These are phyloP conservation scores for Andinoacara biseriatus DNA, from an alignment of 2,113 vertebrate genomes.

Conservation along the genomic window DNA sequence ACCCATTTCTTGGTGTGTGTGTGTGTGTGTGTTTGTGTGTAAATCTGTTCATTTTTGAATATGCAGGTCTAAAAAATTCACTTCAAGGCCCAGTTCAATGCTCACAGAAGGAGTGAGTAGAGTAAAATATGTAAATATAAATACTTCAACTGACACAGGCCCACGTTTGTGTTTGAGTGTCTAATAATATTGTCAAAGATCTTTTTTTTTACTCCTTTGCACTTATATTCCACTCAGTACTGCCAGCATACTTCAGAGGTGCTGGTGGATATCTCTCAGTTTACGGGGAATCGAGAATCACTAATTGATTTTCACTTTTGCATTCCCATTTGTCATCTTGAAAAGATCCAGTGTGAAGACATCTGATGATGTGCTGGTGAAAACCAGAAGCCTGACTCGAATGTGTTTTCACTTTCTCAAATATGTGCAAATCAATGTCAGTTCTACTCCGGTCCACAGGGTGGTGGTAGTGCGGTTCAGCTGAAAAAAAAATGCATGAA, in stretches of 20 bases:
- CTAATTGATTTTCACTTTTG: no score
- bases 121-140: constrained; percentile 25
- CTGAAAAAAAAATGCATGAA: neutral
- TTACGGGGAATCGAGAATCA: no score
- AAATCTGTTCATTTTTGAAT: constrained; percentile 45
- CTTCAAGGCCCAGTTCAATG: constrained; percentile 34
- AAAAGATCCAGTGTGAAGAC: no score
- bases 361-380: no score
- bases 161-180: neutral
- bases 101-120: neutral
- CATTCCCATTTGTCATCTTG: no score
- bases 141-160: neutral
- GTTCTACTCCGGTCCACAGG: neutral
- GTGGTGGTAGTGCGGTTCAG: neutral
- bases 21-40: constrained; percentile 15
- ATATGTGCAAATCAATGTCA: neutral
- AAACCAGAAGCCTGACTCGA: neutral
- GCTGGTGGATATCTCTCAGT: neutral
- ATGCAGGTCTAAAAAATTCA: constrained; percentile 56
- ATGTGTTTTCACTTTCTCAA: neutral
- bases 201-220: neutral
- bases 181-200: neutral
- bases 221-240: neutral
- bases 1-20: neutral
- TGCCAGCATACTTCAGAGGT: neutral